Evolutionary conservation across 2,113 vertebrate species (phyloP).

Genomic region (Ctenodactylus gundi): DNA sequence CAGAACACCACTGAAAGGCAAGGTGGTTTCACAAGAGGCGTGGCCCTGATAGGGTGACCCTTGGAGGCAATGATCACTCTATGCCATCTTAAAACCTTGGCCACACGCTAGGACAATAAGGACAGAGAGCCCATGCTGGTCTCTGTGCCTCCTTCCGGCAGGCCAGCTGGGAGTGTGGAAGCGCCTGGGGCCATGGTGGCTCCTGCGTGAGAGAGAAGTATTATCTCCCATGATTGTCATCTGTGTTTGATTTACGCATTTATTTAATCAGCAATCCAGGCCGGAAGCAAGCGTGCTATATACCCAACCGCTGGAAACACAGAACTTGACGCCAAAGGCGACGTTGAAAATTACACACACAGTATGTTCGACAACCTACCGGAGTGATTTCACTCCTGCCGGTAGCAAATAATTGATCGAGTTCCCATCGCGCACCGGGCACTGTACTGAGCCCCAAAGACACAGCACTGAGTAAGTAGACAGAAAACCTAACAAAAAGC

Average conservation of each 20-base stretch:
- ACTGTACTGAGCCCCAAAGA: not conserved
- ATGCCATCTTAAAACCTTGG: conserved; percentile 59
- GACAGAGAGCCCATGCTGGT: conserved; percentile 11
- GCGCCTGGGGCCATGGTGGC: not conserved
- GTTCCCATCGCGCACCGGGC: not conserved
- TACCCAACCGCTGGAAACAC: conserved; percentile 24
- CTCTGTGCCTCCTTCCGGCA: not conserved
- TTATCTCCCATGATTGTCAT: conserved; percentile 31
- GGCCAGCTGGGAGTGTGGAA: conserved; percentile 15
- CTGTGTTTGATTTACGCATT: conserved; percentile 7
- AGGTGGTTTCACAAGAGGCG: not conserved
- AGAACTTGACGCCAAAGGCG: conserved; percentile 10
- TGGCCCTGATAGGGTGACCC: not conserved
- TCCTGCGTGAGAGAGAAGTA: not conserved
- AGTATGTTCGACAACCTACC: not conserved
- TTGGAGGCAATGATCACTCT: conserved; percentile 58
- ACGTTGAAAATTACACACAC: not conserved
- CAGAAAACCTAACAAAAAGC: not conserved
- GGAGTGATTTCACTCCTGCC: not conserved
- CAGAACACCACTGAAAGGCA: not conserved
- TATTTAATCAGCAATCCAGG: conserved; percentile 41
- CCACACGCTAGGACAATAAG: conserved; percentile 26
- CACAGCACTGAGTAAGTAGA: not conserved
- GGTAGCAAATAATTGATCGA: conserved; percentile 1
- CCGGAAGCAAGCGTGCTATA: not conserved